Percentiles rank a stretch among this genome's conserved stretches.
Evolutionary conservation across 2,113 vertebrate species (phyloP).

Genomic region (Anolis sagrei): DNA sequence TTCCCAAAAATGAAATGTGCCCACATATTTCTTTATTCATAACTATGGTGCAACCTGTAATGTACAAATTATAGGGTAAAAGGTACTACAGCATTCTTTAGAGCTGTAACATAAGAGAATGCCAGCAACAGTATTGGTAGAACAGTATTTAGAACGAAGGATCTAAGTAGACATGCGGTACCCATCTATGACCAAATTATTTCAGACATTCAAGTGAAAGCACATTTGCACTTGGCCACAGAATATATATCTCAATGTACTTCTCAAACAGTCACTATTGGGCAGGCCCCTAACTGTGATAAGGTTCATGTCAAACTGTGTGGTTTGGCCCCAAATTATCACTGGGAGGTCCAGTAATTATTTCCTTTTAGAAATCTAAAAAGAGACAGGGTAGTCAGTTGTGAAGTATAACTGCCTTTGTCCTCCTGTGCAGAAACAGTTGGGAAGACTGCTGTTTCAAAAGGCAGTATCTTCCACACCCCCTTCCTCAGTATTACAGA

Average conservation of each 20-base stretch:
- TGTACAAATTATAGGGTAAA: slow-evolving; percentile 28
- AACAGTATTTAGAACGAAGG: slow-evolving; percentile 5
- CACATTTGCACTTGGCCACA: not conserved
- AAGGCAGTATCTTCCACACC: not conserved
- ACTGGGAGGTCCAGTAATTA: not conserved
- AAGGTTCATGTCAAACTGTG: not conserved
- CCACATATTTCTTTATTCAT: slow-evolving; percentile 32
- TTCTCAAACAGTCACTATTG: not conserved
- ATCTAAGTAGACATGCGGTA: not conserved
- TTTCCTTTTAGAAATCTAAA: not conserved
- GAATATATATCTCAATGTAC: not conserved
- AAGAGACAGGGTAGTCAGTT: not conserved
- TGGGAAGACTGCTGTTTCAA: slow-evolving; percentile 2
- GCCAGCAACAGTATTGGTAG: not conserved
- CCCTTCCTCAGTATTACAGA: not conserved
- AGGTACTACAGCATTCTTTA: slow-evolving; percentile 5
- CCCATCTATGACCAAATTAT: not conserved
- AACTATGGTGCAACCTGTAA: slow-evolving; percentile 23
- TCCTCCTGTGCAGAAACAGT: not conserved
- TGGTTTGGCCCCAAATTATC: not conserved
- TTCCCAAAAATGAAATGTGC: slow-evolving; percentile 20
- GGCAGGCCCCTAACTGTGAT: not conserved
- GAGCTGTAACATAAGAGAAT: slow-evolving; percentile 18
- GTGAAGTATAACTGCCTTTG: not conserved
- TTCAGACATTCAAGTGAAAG: not conserved